phyloP scores from a whole-genome alignment of 2,888 invertebrate species.

The Tetrapedia diversipes region DNA sequence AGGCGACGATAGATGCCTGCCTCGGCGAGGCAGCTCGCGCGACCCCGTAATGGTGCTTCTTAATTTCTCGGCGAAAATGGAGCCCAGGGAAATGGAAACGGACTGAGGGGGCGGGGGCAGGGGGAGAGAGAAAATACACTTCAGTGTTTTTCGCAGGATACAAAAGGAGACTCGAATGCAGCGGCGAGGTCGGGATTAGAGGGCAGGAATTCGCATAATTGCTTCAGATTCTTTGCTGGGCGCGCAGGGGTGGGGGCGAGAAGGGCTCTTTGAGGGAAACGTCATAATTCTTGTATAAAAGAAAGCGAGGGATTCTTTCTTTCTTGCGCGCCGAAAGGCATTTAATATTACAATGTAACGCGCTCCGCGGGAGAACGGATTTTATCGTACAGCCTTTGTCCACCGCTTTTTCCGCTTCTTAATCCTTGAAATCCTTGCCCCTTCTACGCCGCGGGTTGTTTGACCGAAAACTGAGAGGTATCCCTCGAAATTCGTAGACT shows the following conservation, averaged over 20 bases:
- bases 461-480: not conserved
- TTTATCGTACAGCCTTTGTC: conserved; percentile 41
- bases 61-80: conserved; percentile 69
- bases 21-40: conserved; percentile 44
- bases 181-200: conserved; percentile 9
- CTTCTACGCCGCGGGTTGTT: not conserved
- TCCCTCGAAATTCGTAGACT: not conserved
- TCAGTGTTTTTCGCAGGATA: conserved; percentile 3
- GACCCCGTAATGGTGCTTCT: conserved; percentile 71
- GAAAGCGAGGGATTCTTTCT: conserved; percentile 20
- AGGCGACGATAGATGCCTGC: conserved; percentile 57
- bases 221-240: conserved; percentile 34
- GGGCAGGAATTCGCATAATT: conserved; percentile 48
- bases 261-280: conserved; percentile 40
- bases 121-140: conserved; percentile 49
- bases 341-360: conserved; percentile 52
- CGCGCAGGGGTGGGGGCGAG: conserved; percentile 23
- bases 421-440: conserved; percentile 1
- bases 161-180: conserved; percentile 36
- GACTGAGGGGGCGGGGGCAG: conserved; percentile 56
- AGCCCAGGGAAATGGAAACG: conserved; percentile 45
- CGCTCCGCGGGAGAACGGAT: conserved; percentile 23
- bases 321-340: conserved; percentile 1
- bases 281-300: conserved; percentile 43
- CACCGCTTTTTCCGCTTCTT: conserved; percentile 4